Conservation (phyloP, 2,797 vertebrate genomes). For the Neopelma chrysocephalum region DNA sequence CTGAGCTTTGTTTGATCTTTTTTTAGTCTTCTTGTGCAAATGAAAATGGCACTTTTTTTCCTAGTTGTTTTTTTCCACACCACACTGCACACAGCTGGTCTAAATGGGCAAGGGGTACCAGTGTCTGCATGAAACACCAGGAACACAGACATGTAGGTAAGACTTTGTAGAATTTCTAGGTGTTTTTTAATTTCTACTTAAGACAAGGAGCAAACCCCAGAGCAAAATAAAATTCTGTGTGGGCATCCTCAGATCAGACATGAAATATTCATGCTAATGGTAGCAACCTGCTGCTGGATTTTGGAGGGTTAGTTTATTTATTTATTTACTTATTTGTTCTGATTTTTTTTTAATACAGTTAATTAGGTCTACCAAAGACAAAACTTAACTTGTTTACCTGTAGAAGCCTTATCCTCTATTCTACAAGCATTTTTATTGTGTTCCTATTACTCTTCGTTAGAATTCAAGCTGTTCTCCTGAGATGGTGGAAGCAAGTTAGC, state of each 20-base stretch:
- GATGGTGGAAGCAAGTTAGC: background rate
- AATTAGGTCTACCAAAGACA: conserved; percentile 4
- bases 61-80: background rate
- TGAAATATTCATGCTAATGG: conserved; percentile 49
- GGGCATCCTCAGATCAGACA: background rate
- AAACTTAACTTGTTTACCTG: background rate
- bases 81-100: background rate
- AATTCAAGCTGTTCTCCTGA: background rate
- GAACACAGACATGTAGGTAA: background rate
- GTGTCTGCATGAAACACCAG: background rate
- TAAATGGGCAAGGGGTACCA: background rate
- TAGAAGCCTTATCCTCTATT: background rate
- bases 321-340: background rate
- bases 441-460: background rate
- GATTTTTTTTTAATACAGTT: background rate
- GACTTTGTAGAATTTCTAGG: background rate
- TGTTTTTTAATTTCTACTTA: background rate
- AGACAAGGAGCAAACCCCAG: background rate
- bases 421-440: background rate
- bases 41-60: background rate
- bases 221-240: conserved; percentile 15
- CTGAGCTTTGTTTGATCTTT: conserved; percentile 11
- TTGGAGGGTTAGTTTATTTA: background rate
- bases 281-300: background rate
- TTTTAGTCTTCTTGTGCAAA: background rate